Evolutionary conservation across 2,113 vertebrate species (phyloP), one percentile per base, ranked within the genome.

Genomic region (Cyprinodon brontotheroides): DNA sequence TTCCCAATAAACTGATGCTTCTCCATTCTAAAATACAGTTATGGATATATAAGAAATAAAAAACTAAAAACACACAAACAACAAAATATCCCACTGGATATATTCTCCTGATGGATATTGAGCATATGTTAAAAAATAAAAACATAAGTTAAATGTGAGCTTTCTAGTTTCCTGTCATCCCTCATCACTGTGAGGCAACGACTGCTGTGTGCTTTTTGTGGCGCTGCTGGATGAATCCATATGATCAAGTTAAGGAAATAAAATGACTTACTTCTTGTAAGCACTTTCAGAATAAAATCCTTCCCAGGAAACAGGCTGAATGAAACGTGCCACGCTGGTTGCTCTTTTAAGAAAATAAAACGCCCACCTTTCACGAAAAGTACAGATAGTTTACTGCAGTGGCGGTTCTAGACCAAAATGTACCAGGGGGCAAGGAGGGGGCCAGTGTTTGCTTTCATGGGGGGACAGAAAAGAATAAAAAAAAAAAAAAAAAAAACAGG

Each of bases 281-380:
- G 0, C 4, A 12, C 3, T 73, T 80, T 10, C 82, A 88, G 74
- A 85, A 82, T 85, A 87, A 87, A 83, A 67, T 11, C 7, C 3
- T 0, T 6, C 15, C 0, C 6, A 4, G 0, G 15, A 4, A n/a
- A 20, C 4, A 2, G 11, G 9, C 3, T 8, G 12, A 10, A 41
- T 29, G 29, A 29, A 38, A 7, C 0, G 38, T 6, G 22, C 29
- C 3, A 2, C 1, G 9, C 8, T n/a, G 8, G 8, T 10, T 22
- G 12, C 15, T 14, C 40, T 62, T 14, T 22, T n/a, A n/a, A 57
- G 17, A 69, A 69, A 69, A 57, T 57, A 57, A 67, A 48, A 50
- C 13, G 13, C 8, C 45, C 6, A 36, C 3, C 29, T 15, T 4
- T 17, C 12, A 11, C 7, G 29, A 1, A 29, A 1, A 29, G 29